A percentile compares a stretch with the other conserved stretches of the same genome.
Evolutionary conservation across 92 coral and sea anemone genomes (phyloP).

Genomic region (Paramuricea clavata): DNA sequence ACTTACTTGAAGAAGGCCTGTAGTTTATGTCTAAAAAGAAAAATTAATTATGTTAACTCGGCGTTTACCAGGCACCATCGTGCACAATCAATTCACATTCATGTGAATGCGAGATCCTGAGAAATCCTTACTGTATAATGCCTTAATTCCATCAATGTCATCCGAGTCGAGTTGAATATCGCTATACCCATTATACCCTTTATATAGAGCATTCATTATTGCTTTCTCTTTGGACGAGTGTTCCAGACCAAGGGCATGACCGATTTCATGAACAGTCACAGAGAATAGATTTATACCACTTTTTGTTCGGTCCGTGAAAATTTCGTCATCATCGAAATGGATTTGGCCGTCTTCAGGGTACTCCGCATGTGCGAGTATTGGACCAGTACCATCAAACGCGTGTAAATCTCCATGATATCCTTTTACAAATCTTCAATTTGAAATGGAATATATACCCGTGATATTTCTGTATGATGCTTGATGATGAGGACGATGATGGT

Average conservation of each 20-base stretch:
- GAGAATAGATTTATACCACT: not conserved
- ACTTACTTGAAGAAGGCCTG: too few relatives aligned
- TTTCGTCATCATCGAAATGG: constrained; percentile 53
- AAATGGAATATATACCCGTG: not conserved
- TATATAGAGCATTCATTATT: constrained; percentile 53
- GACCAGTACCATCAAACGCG: too few relatives aligned
- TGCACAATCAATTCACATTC: too few relatives aligned
- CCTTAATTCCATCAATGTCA: constrained; percentile 70
- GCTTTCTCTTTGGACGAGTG: constrained; percentile 51
- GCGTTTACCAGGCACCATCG: too few relatives aligned
- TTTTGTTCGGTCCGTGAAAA: constrained; percentile 31
- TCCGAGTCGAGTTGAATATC: constrained; percentile 51
- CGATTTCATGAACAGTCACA: constrained; percentile 54
- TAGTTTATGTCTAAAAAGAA: too few relatives aligned
- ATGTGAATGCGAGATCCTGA: too few relatives aligned
- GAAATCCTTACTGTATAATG: constrained; percentile 32
- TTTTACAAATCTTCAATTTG: not conserved
- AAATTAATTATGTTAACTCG: too few relatives aligned
- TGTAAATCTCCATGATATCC: not conserved
- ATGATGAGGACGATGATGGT: not conserved
- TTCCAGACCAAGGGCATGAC: constrained; percentile 56
- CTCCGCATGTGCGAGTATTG: too few relatives aligned
- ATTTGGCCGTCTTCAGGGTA: constrained; percentile 14
- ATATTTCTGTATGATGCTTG: not conserved
- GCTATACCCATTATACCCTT: not conserved